Base-by-base conservation (phyloP, 2,888 invertebrate species). In the Sarcophaga rosellei region DNA sequence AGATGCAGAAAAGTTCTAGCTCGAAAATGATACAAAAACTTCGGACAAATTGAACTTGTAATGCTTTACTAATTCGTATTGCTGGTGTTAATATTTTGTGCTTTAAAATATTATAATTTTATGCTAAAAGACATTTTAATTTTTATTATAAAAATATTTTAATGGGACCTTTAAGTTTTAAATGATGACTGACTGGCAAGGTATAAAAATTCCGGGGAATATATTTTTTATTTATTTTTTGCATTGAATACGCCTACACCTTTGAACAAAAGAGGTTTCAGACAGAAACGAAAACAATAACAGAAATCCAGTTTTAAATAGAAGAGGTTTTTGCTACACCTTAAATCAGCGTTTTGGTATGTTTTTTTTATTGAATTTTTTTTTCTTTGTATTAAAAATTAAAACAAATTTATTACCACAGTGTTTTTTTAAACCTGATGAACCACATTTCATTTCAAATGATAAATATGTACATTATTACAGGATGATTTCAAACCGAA, bases 391-490 rank as follows among this genome's bases (percentile, higher is more conserved):
- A 15, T 45, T 53, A 53, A 53, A 53, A 53, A 53, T 53, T 53
- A 53, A 53, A 57, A 47, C 21, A 68, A 68, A 68, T 20, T 47
- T 68, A 70, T 45, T 21, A 6, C 6, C 15, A 68, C 15, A 35
- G 6, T 6, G 35, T 47, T 2, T 15, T 20, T 8, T 44, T 20
- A 53, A 69, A 63, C 81, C 61, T 68, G 81, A 68, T 47, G 23
- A 68, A 21, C 69, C 25, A 53, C 53, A 62, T 75, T 81, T 81
- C 21, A 53, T 17, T n/a, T n/a, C 21, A 68, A 81, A 25, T 47
- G 21, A 68, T 69, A 59, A 47, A 12, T 57, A 17, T 62, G 23
- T 15, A 53, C 57, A 57, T 57, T 73, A 66, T 79, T 79, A 75
- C 63, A 70, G 69, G 45, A 74, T 73, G 53, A 15, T 53, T 53